phyloP scores from a whole-genome alignment of 2,888 invertebrate genomes.

The Spisula solida region DNA sequence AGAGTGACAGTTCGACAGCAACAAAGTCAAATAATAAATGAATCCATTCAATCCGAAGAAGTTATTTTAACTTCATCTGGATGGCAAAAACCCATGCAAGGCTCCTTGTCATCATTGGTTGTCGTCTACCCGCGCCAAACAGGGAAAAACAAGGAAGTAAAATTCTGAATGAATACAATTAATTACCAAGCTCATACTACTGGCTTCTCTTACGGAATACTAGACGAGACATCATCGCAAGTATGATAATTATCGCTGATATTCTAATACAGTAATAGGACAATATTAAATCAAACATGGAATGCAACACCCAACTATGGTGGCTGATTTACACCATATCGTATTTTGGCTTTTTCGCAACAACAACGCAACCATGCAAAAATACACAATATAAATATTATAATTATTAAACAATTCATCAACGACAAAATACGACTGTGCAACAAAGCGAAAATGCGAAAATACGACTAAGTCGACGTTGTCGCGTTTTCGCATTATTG shows the following conservation, averaged over 20 bases:
- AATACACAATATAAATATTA: no score
- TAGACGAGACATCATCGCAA: neutral
- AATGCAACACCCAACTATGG: no score
- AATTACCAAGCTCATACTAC: neutral
- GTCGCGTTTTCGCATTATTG: no score
- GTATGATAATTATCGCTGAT: neutral
- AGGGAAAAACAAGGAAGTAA: neutral
- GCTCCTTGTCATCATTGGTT: neutral
- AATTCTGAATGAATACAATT: neutral
- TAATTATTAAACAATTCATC: no score
- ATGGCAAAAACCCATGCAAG: neutral
- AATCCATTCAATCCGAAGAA: neutral
- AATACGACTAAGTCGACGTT: no score
- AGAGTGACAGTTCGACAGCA: neutral
- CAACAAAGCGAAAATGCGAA: no score
- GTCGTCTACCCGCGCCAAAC: neutral
- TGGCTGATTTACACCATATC: no score
- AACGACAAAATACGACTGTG: no score
- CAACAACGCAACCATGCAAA: no score
- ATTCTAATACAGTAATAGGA: no score
- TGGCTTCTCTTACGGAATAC: conserved; percentile 6
- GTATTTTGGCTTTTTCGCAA: no score
- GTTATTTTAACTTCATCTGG: neutral
- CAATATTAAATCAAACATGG: no score
- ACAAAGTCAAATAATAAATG: neutral